These are phyloP conservation scores for Pterocles gutturalis DNA, from an alignment of 2,113 vertebrate species.

Conservation along the genomic window DNA sequence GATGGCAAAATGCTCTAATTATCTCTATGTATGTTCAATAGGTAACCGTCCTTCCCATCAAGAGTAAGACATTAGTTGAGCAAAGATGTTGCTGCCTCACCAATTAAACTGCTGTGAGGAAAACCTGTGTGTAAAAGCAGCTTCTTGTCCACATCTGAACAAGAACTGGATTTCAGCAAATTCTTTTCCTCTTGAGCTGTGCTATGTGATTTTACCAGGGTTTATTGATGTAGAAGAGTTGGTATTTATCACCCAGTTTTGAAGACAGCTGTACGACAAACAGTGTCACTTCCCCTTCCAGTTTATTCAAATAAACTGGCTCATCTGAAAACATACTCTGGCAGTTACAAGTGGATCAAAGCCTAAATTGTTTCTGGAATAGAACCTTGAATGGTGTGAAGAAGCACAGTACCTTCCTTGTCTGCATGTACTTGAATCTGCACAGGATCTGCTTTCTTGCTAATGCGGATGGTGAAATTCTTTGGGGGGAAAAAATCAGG, in stretches of 20 bases:
- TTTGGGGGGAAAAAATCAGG: not conserved
- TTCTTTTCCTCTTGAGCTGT: not conserved
- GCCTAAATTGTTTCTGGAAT: not conserved
- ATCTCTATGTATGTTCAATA: not conserved
- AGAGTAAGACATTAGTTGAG: not conserved
- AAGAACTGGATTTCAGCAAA: not conserved
- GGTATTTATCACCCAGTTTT: not conserved
- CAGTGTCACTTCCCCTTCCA: not conserved
- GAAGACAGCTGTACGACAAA: not conserved
- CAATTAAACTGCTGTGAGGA: not conserved
- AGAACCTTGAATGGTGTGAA: not conserved
- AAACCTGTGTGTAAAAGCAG: not conserved
- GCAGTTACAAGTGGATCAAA: not conserved
- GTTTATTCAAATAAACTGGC: not conserved
- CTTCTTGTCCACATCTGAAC: not conserved
- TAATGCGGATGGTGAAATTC: not conserved
- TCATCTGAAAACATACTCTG: not conserved
- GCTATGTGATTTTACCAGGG: not conserved
- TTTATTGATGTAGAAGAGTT: not conserved
- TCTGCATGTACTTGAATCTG: not conserved
- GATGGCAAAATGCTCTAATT: not conserved
- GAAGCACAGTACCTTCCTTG: not conserved
- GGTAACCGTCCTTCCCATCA: not conserved
- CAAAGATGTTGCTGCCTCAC: not conserved
- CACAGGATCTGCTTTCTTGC: not conserved